Percentiles rank a stretch among this genome's conserved stretches.
Conservation (phyloP, 2,113 vertebrate genomes). For the Mirounga angustirostris region DNA sequence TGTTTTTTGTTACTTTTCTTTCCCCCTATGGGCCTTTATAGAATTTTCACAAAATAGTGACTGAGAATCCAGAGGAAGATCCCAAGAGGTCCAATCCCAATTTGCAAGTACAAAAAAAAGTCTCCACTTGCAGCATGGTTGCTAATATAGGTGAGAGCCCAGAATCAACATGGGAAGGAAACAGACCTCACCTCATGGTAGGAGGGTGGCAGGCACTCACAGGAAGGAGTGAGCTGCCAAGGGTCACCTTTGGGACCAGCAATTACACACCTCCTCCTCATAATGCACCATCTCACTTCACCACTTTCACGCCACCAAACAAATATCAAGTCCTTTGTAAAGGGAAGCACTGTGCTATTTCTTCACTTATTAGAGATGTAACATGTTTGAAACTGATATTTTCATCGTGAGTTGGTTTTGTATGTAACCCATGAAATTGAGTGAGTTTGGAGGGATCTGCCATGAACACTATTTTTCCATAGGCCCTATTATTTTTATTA, state of each 20-base stretch:
- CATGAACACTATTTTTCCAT: background rate
- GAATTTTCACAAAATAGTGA: background rate
- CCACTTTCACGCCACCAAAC: background rate
- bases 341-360: background rate
- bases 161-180: background rate
- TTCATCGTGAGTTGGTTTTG: background rate
- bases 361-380: background rate
- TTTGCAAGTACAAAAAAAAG: background rate
- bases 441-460: background rate
- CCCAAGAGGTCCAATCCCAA: background rate
- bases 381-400: background rate
- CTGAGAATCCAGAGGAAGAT: background rate
- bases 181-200: background rate
- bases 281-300: background rate
- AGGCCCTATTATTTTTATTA: background rate
- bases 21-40: background rate
- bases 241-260: background rate
- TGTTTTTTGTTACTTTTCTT: background rate
- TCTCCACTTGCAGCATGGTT: background rate
- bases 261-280: background rate
- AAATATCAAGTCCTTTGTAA: background rate
- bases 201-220: background rate
- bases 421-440: background rate
- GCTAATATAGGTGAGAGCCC: background rate
- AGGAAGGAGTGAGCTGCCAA: background rate